Evolutionary conservation across 2,888 invertebrate genomes (phyloP), one percentile per base, ranked within the genome.

Genomic region (Nowickia ferox): DNA sequence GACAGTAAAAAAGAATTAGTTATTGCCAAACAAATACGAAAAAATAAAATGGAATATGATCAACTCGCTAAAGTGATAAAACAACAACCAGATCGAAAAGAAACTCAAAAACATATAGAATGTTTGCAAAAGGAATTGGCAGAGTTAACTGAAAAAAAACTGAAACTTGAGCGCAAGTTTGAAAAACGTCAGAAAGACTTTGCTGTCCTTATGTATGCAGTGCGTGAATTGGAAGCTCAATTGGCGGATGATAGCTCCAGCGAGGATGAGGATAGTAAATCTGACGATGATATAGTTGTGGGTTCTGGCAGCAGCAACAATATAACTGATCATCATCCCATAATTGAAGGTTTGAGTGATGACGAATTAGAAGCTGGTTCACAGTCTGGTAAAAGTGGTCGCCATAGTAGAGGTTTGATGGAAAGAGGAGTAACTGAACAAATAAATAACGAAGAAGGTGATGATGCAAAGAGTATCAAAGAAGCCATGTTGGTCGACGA

Each of bases 11-110:
- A 94, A 9, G 97, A 97, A 89, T 93, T 98, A 9, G 95, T 96
- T 59, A 94, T 96, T 90, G 98, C 98, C 0, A 97, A 97, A 91
- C 95, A 96, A 88, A 96, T 98, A 40, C 95, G 98, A 15, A 97
- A 97, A 91, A 97, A 98, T 92, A 95, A 97, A 89, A 96, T 97
- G 93, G 98, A 98, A 92, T 98, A 98, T 93, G 98, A 98, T 93
- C 96, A 98, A 13, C 91, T 98, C 55, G 98, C 98, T 0, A 97
- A 97, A 92, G 95, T 98, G 0, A 98, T 98, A 86, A 96, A 96
- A 88, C 95, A 96, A 89, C 97, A 98, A 91, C 98, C 98, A 0
- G 97, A 98, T 90, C 94, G 98, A 88, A 96, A 96, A 89, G 96
- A 96, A 87, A 97, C 96, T 0, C 93, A 94, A 80, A 95, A 96